phyloP scores from a whole-genome alignment of 2,888 invertebrate genomes.

The Agrenia bidenticulata region DNA sequence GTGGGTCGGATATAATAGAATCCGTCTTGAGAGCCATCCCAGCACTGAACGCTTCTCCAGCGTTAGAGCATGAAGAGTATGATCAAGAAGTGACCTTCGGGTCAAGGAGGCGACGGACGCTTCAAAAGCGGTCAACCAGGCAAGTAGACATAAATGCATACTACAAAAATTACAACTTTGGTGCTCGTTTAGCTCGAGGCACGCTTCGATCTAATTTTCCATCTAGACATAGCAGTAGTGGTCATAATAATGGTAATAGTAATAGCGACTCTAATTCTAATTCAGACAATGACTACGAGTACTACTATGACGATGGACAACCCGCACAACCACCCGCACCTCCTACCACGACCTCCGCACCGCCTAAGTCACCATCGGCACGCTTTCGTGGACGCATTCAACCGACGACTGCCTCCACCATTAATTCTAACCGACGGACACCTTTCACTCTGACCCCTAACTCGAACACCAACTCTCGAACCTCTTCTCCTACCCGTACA shows the following conservation, averaged over 20 bases:
- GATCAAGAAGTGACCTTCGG: not conserved
- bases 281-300: conserved; percentile 53
- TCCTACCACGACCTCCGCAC: conserved; percentile 49
- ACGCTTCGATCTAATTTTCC: conserved; percentile 46
- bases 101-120: conserved; percentile 12
- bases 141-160: conserved; percentile 44
- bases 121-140: conserved; percentile 41
- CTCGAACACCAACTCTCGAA: conserved; percentile 39
- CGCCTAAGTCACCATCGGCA: conserved; percentile 24
- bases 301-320: conserved; percentile 53
- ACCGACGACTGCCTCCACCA: conserved; percentile 48
- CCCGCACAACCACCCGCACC: conserved; percentile 55
- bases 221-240: conserved; percentile 42
- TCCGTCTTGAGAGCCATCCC: conserved; percentile 28
- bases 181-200: conserved; percentile 38
- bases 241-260: conserved; percentile 41
- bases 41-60: conserved; percentile 4
- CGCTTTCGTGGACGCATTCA: conserved; percentile 52
- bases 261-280: conserved; percentile 41
- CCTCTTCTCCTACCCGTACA: conserved; percentile 24
- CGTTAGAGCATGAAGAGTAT: conserved; percentile 28
- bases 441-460: conserved; percentile 51
- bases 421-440: conserved; percentile 35
- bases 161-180: conserved; percentile 39
- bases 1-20: conserved; percentile 24